Conservation (phyloP, 2,888 invertebrate species). For the Pseudococcus longispinus region DNA sequence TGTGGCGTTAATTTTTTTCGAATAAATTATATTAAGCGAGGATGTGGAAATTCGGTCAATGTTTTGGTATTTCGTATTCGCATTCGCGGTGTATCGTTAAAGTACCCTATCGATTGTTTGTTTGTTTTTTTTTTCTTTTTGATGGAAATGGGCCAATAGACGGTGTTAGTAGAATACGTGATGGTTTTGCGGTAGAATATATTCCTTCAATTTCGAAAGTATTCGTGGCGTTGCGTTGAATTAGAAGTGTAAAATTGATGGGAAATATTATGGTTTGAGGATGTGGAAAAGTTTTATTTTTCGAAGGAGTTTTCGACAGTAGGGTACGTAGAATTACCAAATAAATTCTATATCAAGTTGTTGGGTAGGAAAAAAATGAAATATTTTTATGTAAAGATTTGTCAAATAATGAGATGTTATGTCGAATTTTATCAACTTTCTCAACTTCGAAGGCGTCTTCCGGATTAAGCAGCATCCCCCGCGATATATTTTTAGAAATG, state of each 20-base stretch:
- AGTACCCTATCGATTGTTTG: neutral
- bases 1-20: conserved; percentile 31
- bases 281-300: too few relatives aligned
- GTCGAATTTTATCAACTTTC: neutral
- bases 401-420: neutral
- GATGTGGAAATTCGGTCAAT: conserved; percentile 24
- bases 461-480: neutral
- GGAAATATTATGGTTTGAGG: too few relatives aligned
- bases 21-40: conserved; percentile 19
- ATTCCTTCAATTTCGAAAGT: too few relatives aligned
- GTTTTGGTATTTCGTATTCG: conserved; percentile 10
- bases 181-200: neutral
- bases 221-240: too few relatives aligned
- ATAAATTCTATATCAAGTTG: too few relatives aligned
- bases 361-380: too few relatives aligned
- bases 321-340: too few relatives aligned
- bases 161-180: neutral
- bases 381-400: neutral
- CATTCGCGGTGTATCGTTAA: neutral
- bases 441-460: neutral
- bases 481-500: neutral
- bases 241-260: too few relatives aligned
- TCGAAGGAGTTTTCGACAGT: too few relatives aligned
- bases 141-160: neutral
- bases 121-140: neutral